Evolutionary conservation across 2,888 invertebrate genomes (phyloP), one percentile per base, ranked within the genome.

Genomic region (Cheilosia scutellata): DNA sequence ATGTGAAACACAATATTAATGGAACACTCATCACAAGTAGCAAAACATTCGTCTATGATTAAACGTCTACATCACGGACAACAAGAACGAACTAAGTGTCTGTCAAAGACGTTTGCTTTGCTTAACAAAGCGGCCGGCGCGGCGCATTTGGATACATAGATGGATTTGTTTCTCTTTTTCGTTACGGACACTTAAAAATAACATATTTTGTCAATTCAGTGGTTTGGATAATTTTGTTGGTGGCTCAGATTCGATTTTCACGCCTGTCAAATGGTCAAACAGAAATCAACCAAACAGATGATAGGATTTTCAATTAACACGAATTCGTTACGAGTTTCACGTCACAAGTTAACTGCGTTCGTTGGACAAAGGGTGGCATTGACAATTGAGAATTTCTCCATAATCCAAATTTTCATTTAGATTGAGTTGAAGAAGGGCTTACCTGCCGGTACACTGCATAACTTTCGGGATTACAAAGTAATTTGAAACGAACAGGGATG

Each of bases 241-340:
- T 47, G 53, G 65, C 33, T 63, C 16, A 7, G 55, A 86, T 77
- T 82, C 53, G 44, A 86, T 82, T 86, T 80, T 53, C 72, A 49
- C 63, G 86, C 37, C 58, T 86, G 79, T 79, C 83, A 68, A 57
- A 70, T 51, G 74, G 82, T 75, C 68, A n/a, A 42, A 47, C 31
- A 62, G 33, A 72, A 71, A 44, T 57, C 86, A 77, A 42, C 86
- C 82, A 86, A 77, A 72, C 82, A 63, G 66, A 84, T 80, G 84
- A 84, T 86, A 63, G 82, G 86, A 80, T 82, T 82, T 77, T 62
- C 77, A 86, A 77, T 86, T 86, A 86, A 86, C 86, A 82, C 72
- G 82, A 77, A 86, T 82, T 86, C 72, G 86, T 86, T 82, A 76
- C 75, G 74, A 51, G 57, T 70, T 58, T 58, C 42, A 51, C 70